Conservation (phyloP, 2,888 invertebrate genomes). For the Nematopogon swammerdamellus region DNA sequence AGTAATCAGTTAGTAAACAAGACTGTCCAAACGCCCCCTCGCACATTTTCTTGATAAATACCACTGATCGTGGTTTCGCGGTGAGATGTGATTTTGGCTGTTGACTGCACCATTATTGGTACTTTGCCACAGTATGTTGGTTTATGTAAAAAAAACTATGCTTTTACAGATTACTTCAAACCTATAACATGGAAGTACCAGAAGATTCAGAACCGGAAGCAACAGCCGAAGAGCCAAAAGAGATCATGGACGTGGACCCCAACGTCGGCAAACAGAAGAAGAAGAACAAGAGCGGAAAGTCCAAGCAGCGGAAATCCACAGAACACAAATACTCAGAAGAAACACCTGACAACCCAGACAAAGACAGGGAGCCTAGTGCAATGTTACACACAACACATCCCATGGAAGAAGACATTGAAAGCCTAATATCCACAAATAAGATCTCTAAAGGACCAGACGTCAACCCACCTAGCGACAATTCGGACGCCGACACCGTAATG, state of each 20-base stretch:
- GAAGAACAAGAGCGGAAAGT: constrained; percentile 39
- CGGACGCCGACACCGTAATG: constrained; percentile 14
- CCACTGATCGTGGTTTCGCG: no score
- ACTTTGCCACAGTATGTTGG: no score
- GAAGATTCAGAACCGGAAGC: constrained; percentile 50
- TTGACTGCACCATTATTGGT: no score
- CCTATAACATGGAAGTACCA: constrained; percentile 66
- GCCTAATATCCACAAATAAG: constrained; percentile 48
- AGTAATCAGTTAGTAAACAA: no score
- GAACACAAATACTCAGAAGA: constrained; percentile 33
- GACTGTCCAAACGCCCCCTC: no score
- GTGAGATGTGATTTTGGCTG: no score
- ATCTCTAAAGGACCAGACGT: constrained; percentile 18
- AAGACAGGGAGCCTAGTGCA: constrained; percentile 19
- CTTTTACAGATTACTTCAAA: constrained; percentile 64
- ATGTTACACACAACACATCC: constrained; percentile 14
- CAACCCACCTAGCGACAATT: constrained; percentile 9
- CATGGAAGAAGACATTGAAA: constrained; percentile 44
- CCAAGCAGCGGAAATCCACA: constrained; percentile 36
- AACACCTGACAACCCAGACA: constrained; percentile 37
- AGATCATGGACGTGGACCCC: constrained; percentile 22
- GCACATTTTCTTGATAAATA: no score
- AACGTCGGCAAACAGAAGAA: constrained; percentile 27
- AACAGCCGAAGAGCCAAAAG: constrained; percentile 26
- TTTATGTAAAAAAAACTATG: constrained; percentile 4